phyloP scores from a whole-genome alignment of 53 echinoderm and acorn worm genomes.

The Arbacia lixula region DNA sequence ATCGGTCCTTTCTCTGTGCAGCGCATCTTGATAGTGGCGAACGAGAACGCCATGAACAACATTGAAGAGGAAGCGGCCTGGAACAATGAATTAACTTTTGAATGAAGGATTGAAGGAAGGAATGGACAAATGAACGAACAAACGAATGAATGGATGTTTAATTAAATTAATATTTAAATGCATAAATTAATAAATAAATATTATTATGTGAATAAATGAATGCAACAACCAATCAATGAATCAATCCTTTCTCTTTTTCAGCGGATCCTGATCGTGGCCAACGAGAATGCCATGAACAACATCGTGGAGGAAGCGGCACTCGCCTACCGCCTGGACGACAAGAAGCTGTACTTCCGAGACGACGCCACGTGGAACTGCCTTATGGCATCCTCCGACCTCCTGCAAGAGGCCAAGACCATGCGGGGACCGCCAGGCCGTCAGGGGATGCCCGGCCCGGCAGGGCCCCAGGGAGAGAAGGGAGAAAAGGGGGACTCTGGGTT shows the following conservation, averaged over 20 bases:
- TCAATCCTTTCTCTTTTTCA: slow-evolving; percentile 41
- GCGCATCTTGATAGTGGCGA: slow-evolving; percentile 89
- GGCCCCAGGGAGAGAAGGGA: slow-evolving; percentile 79
- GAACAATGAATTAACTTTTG: no score
- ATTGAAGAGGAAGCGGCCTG: slow-evolving; percentile 80
- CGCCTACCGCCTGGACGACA: slow-evolving; percentile 91
- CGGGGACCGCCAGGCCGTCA: slow-evolving; percentile 80
- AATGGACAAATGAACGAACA: no score
- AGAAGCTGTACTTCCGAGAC: slow-evolving; percentile 94
- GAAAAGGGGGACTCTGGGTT: slow-evolving; percentile 65
- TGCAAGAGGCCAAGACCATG: slow-evolving; percentile 61
- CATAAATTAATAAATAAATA: no score
- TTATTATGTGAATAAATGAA: no score
- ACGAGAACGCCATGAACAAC: slow-evolving; percentile 80
- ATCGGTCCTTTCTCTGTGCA: no score
- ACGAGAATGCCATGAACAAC: slow-evolving; percentile 80
- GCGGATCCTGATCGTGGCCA: slow-evolving; percentile 89
- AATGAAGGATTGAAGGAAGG: no score
- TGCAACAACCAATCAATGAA: no score
- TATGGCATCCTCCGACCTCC: slow-evolving; percentile 71
- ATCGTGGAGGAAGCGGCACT: slow-evolving; percentile 84
- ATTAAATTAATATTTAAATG: no score
- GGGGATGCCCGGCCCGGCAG: slow-evolving; percentile 79
- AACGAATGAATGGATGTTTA: no score
- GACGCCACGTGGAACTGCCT: slow-evolving; percentile 89